A percentile compares a stretch with the other conserved stretches of the same genome.
Evolutionary conservation across 1,140 invertebrate species (phyloP).

Genomic region (Drosophila saltans): DNA sequence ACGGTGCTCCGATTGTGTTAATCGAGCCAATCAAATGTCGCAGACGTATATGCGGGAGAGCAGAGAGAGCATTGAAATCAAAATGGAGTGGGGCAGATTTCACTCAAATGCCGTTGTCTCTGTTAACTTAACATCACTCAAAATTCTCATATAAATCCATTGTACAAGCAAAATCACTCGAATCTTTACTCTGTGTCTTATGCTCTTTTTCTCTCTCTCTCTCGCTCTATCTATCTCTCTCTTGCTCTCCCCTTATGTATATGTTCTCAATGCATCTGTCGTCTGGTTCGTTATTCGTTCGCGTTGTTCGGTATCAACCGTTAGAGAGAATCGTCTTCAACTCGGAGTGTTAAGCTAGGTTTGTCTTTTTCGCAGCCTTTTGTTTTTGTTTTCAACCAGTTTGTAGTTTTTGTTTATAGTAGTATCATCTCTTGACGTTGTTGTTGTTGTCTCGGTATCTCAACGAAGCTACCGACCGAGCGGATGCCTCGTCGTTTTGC

Average conservation of each 20-base stretch:
- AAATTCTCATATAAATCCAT: constrained; percentile 23
- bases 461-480: constrained; percentile 36
- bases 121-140: constrained; percentile 67
- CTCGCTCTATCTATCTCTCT: not conserved
- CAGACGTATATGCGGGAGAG: constrained; percentile 46
- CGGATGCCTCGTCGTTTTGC: constrained; percentile 24
- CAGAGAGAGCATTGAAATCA: constrained; percentile 38
- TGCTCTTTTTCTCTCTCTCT: constrained; percentile 3
- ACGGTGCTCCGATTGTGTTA: constrained; percentile 82
- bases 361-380: constrained; percentile 58
- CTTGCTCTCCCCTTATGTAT: not conserved
- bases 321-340: constrained; percentile 61
- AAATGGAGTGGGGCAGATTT: constrained; percentile 61
- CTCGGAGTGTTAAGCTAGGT: constrained; percentile 39
- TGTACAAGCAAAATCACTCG: constrained; percentile 13
- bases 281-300: constrained; percentile 22
- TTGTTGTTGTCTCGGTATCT: constrained; percentile 45
- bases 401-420: constrained; percentile 78
- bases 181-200: constrained; percentile 11
- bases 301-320: constrained; percentile 55
- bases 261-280: not conserved
- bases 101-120: constrained; percentile 21
- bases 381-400: constrained; percentile 72
- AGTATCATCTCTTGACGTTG: constrained; percentile 54
- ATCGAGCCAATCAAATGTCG: constrained; percentile 83